Evolutionary conservation across 2,888 invertebrate genomes (phyloP).

Genomic region (Drosophila phalerata): DNA sequence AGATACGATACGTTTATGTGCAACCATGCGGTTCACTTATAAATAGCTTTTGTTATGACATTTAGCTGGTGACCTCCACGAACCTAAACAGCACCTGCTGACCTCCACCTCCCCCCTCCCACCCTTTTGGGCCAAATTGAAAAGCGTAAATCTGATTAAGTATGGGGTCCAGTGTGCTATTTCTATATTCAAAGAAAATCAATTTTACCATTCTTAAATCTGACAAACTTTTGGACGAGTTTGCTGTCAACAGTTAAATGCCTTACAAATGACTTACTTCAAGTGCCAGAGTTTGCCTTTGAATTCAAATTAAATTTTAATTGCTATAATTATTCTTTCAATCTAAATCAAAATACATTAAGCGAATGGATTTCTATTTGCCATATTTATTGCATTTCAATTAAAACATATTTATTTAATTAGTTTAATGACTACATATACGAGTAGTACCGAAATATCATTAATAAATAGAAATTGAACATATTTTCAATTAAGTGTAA

Average conservation of each 20-base stretch:
- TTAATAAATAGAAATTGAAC: no score
- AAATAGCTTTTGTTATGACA: conserved; percentile 79
- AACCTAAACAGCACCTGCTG: conserved; percentile 13
- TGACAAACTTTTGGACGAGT: not conserved
- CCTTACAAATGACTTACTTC: no score
- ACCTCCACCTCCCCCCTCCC: not conserved
- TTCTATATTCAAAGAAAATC: conserved; percentile 59
- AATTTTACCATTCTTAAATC: conserved; percentile 33
- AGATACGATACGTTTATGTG: conserved; percentile 36
- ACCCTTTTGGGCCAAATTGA: not conserved
- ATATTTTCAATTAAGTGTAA: no score
- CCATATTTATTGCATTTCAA: no score
- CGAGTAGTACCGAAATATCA: no score
- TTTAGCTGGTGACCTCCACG: conserved; percentile 63
- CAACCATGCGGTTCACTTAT: conserved; percentile 63
- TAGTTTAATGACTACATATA: no score
- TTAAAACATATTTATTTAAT: no score
- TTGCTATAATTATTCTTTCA: no score
- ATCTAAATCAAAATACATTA: no score
- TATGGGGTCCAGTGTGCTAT: conserved; percentile 36
- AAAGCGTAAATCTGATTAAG: conserved; percentile 26
- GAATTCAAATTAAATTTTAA: no score
- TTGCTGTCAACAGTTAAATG: not conserved
- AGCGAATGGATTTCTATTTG: no score
- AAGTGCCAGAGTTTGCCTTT: no score